Percentiles rank a stretch among this genome's conserved stretches.
Conservation (phyloP, 30 jellyfish, hydroid and myxozoan genomes). For the Hydractinia symbiolongicarpus region DNA sequence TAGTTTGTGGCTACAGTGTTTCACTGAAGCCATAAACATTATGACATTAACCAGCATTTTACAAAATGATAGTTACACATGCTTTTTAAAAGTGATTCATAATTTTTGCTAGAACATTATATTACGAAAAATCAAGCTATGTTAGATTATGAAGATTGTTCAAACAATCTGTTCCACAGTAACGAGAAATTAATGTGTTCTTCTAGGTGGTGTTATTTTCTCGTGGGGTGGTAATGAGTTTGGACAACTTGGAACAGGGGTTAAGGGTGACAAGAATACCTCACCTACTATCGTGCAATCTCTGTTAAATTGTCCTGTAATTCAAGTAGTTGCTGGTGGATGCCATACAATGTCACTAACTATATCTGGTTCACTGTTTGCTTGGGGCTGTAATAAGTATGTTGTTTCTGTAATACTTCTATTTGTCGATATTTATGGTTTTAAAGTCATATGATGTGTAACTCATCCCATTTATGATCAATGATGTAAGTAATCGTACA, state of each 20-base stretch:
- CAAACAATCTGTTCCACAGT: too few relatives aligned
- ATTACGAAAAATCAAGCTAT: too few relatives aligned
- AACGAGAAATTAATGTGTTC: background rate
- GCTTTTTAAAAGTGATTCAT: background rate
- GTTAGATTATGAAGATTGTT: too few relatives aligned
- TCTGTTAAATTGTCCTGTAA: conserved; percentile 47
- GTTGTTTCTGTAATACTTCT: background rate
- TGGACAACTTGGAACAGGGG: conserved; percentile 81
- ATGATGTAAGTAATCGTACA: too few relatives aligned
- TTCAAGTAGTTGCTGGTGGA: conserved; percentile 83
- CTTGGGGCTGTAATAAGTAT: conserved; percentile 91
- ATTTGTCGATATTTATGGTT: too few relatives aligned
- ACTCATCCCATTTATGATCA: too few relatives aligned
- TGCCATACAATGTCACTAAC: conserved; percentile 68
- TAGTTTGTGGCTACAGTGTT: too few relatives aligned
- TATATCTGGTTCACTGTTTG: conserved; percentile 74
- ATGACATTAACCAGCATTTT: too few relatives aligned
- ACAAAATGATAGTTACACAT: too few relatives aligned
- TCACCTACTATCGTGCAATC: conserved; percentile 35
- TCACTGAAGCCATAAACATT: too few relatives aligned
- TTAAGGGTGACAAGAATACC: background rate
- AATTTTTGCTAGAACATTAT: too few relatives aligned
- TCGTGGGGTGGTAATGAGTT: conserved; percentile 82
- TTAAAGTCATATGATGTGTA: too few relatives aligned
- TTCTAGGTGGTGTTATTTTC: conserved; percentile 61